Evolutionary conservation across 2,113 vertebrate genomes (phyloP).

Genomic region (Mesitornis unicolor): DNA sequence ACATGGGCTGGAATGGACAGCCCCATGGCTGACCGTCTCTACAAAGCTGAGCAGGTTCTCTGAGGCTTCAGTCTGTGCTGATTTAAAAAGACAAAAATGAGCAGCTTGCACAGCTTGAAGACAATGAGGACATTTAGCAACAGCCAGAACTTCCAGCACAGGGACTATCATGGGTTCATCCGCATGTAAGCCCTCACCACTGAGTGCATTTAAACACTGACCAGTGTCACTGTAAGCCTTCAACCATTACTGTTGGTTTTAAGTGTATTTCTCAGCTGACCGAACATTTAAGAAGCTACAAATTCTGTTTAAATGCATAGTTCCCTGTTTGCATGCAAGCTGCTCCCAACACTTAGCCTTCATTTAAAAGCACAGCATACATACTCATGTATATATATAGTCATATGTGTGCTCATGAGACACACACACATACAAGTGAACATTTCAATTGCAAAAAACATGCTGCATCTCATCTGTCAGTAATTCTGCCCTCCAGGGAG

Average conservation of each 20-base stretch:
- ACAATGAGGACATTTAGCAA: not conserved
- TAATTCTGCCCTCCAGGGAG: constrained; percentile 21
- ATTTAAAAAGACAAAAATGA: not conserved
- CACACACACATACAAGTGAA: not conserved
- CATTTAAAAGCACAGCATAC: not conserved
- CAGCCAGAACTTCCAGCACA: not conserved
- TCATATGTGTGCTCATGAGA: not conserved
- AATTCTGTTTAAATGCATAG: not conserved
- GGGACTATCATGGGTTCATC: rapidly evolving
- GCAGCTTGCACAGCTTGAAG: not conserved
- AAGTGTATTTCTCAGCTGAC: not conserved
- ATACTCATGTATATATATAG: rapidly evolving
- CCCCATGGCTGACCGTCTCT: rapidly evolving
- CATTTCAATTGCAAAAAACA: constrained; percentile 34
- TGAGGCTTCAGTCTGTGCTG: not conserved
- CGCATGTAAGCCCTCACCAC: rapidly evolving
- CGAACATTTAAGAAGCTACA: not conserved
- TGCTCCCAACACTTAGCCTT: not conserved
- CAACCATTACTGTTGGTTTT: not conserved
- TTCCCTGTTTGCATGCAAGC: not conserved
- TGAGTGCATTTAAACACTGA: not conserved
- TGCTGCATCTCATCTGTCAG: not conserved
- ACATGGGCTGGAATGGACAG: not conserved
- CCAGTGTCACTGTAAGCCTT: not conserved
- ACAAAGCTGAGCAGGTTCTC: not conserved